Base-by-base conservation (phyloP, 64 coral and sea anemone species). In the Dendrophyllia cribrosa region DNA sequence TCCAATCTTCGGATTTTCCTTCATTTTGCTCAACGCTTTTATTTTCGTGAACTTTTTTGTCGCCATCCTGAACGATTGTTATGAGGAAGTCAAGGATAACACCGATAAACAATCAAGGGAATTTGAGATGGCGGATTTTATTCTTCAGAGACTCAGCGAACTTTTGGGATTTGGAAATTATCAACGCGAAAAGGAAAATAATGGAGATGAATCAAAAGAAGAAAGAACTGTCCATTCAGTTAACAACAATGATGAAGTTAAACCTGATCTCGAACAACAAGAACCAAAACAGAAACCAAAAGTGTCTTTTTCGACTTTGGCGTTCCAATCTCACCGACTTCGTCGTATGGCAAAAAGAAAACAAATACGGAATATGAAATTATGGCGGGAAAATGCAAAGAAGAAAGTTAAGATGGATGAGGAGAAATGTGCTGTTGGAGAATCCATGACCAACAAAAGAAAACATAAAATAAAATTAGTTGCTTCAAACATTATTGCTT, bases 31-130 rank as follows among this genome's bases (percentile, higher is more conserved):
- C 7, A 90, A 93, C 51, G 59, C 87, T 59, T 96, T 96, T 48
- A 79, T 93, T 51, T 96, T 96, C 26, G 23, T 96, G 26, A 96
- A 96, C 65, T 96, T 96, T 74, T 96, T 93, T 48, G 43, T 96
- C 20, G 91, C 80, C 11, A 92, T 96, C 22, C 46, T 96, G 1
- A 96, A 96, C 43, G 95, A 96, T 58, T 89, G 91, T 26, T 93
- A 96, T 78, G 87, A 86, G 20, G 91, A 93, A 22, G 80, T 93
- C n/a, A 90, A 93, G 14, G 25, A 25, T 12, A 93, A 96, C 50
- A 83, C 81, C 12, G 87, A 96, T 43, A 85, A 78, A 23, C 86
- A 96, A 13, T 85, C 86, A 53, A 80, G 87, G 22, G 86, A 96
- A 53, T 96, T 90, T 73, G 87, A 93, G 86, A 96, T 96, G 91